Conservation (phyloP, 1,140 invertebrate species). For the Gryon sp. region DNA sequence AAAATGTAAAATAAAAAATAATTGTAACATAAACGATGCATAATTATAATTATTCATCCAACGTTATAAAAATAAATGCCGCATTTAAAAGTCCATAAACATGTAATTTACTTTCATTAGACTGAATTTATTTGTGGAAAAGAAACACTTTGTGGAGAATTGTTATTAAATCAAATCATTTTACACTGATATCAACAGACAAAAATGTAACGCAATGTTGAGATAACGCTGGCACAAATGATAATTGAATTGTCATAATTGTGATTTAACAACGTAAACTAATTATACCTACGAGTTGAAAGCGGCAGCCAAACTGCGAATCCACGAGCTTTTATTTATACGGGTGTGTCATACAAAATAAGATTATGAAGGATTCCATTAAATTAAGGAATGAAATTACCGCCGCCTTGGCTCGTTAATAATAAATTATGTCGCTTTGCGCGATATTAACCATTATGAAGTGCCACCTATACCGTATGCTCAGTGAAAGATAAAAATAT, state of each 20-base stretch:
- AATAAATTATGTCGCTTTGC: constrained; percentile 49
- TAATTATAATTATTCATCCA: too few species aligned
- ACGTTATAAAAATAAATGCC: too few species aligned
- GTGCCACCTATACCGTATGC: constrained; percentile 31
- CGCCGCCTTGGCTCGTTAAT: constrained; percentile 43
- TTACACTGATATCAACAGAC: too few species aligned
- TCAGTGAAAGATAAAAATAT: constrained; percentile 37
- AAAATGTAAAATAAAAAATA: too few species aligned
- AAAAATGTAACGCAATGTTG: too few species aligned
- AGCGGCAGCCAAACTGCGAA: constrained; percentile 4
- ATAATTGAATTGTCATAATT: constrained; percentile 7
- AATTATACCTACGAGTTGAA: constrained; percentile 9
- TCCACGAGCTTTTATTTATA: constrained; percentile 25
- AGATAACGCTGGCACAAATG: constrained; percentile 3
- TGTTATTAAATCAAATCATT: too few species aligned
- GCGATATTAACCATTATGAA: constrained; percentile 47
- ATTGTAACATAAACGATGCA: too few species aligned
- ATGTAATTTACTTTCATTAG: too few species aligned
- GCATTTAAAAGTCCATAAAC: too few species aligned
- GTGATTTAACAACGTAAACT: constrained; percentile 3
- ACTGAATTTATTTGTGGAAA: too few species aligned
- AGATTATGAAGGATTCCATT: constrained; percentile 35
- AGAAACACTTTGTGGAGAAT: too few species aligned
- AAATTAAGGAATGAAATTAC: constrained; percentile 54
- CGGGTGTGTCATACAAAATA: constrained; percentile 15